These are phyloP conservation scores for Chironomus striatipennis DNA, from an alignment of 1,140 invertebrate genomes.

Conservation along the genomic window DNA sequence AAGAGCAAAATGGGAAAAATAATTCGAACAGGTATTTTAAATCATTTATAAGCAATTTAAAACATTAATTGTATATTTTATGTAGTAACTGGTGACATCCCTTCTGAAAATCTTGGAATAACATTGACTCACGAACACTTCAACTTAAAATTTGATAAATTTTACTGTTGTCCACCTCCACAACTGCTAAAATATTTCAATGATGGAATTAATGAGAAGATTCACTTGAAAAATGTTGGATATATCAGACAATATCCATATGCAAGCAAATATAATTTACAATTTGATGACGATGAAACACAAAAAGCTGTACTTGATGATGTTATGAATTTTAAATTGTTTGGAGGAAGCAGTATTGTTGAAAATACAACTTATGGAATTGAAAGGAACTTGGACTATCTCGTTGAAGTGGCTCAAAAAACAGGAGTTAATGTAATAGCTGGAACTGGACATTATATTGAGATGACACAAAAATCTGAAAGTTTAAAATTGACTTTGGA, in stretches of 20 bases:
- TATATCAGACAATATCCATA: slow-evolving; percentile 72
- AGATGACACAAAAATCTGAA: slow-evolving; percentile 29
- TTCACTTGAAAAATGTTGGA: slow-evolving; percentile 54
- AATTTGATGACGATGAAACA: slow-evolving; percentile 50
- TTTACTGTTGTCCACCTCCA: slow-evolving; percentile 51
- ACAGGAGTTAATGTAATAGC: slow-evolving; percentile 64
- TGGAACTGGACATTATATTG: slow-evolving; percentile 59
- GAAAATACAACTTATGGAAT: slow-evolving; percentile 71
- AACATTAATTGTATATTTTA: too few species aligned
- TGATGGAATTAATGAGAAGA: slow-evolving; percentile 33
- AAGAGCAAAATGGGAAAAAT: not conserved
- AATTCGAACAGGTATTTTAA: not conserved
- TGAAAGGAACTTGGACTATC: slow-evolving; percentile 53
- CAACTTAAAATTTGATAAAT: slow-evolving; percentile 55
- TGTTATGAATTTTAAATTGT: slow-evolving; percentile 54
- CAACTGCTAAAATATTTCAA: slow-evolving; percentile 42
- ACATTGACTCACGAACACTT: slow-evolving; percentile 76
- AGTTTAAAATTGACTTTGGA: slow-evolving; percentile 33
- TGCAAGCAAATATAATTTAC: slow-evolving; percentile 54
- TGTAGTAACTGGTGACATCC: slow-evolving; percentile 62
- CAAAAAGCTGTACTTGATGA: slow-evolving; percentile 57
- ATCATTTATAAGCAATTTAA: not conserved
- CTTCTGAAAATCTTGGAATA: slow-evolving; percentile 51
- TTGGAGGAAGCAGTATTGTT: slow-evolving; percentile 68
- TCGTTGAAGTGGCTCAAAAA: slow-evolving; percentile 46